These are phyloP conservation scores for Portunus trituberculatus DNA, from an alignment of 1,140 invertebrate genomes.

Conservation along the genomic window DNA sequence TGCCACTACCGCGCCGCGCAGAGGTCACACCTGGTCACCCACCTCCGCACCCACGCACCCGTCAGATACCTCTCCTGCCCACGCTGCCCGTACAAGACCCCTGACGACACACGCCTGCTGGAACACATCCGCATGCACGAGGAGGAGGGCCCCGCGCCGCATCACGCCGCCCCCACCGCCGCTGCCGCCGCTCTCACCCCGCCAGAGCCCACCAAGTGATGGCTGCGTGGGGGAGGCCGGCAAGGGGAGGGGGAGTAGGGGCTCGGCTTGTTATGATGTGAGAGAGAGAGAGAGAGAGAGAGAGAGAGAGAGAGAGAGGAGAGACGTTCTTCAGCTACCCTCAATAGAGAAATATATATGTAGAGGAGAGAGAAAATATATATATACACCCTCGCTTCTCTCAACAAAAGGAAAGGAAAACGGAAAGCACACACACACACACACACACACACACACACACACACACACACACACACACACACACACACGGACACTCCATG, in stretches of 20 bases:
- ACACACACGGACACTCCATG: too few relatives aligned
- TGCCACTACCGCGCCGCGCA: slow-evolving; percentile 68
- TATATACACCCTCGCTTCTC: not conserved
- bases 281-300: not conserved
- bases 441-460: too few relatives aligned
- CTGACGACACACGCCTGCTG: slow-evolving; percentile 91
- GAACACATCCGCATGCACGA: slow-evolving; percentile 99
- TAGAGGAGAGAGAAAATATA: not conserved
- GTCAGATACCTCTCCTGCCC: slow-evolving; percentile 90
- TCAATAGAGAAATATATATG: too few relatives aligned
- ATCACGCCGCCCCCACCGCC: not conserved
- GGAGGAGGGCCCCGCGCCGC: slow-evolving; percentile 84
- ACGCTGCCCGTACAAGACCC: slow-evolving; percentile 94
- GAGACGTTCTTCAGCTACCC: not conserved
- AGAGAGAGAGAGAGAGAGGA: not conserved
- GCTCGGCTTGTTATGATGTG: not conserved
- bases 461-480: too few relatives aligned
- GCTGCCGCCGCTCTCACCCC: too few relatives aligned
- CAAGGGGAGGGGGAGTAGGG: not conserved
- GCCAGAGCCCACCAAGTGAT: not conserved
- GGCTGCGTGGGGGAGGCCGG: not conserved
- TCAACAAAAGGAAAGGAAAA: not conserved
- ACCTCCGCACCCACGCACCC: slow-evolving; percentile 52
- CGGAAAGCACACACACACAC: too few relatives aligned
- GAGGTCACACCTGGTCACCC: slow-evolving; percentile 49